A percentile compares a stretch with the other conserved stretches of the same genome.
phyloP scores from a whole-genome alignment of 2,797 vertebrate species.

The Rhabdophis nuchalis region DNA sequence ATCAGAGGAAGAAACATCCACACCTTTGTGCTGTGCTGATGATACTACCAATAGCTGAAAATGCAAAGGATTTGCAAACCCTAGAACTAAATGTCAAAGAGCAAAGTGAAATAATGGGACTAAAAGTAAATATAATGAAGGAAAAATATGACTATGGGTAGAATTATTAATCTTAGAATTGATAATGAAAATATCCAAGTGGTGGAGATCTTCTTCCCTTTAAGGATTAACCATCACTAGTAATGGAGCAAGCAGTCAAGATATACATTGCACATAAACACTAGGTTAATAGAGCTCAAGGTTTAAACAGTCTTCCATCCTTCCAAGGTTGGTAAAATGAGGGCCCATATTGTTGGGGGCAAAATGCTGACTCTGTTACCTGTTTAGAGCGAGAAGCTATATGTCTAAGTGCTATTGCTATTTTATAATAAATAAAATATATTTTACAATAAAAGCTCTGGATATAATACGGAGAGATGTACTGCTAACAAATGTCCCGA shows the following conservation, averaged over 20 bases:
- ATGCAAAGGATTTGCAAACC: background rate
- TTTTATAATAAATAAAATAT: background rate
- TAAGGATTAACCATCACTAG: background rate
- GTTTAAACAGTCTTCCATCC: background rate
- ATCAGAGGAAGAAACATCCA: background rate
- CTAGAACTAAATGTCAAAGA: background rate
- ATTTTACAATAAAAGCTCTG: background rate
- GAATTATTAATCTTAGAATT: background rate
- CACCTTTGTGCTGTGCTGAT: background rate
- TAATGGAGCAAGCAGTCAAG: background rate
- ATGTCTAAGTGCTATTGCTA: background rate
- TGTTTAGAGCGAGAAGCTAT: background rate
- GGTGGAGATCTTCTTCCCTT: background rate
- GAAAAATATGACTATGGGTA: background rate
- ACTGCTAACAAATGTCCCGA: background rate
- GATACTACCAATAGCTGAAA: background rate
- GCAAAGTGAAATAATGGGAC: background rate
- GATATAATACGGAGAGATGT: background rate
- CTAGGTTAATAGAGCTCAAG: background rate
- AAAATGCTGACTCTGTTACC: background rate
- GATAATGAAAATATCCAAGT: background rate
- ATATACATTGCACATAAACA: background rate
- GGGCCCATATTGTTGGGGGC: background rate
- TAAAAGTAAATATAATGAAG: background rate
- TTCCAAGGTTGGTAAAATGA: background rate